Evolutionary conservation across 1,140 invertebrate species (phyloP).

Genomic region (Oryctes rhinoceros): DNA sequence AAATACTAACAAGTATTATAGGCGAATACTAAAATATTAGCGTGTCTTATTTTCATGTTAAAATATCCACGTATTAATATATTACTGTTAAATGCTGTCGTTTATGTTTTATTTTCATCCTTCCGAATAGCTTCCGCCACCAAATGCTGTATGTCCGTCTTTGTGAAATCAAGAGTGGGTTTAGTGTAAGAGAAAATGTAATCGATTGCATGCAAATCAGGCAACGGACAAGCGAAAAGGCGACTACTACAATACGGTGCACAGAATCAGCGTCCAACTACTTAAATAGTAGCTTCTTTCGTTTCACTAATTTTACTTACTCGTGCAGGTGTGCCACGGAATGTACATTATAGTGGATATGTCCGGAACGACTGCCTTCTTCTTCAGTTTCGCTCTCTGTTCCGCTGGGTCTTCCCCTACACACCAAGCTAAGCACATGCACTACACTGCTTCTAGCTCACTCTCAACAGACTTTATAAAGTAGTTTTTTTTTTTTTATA

Average conservation of each 20-base stretch:
- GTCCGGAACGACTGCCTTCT: conserved; percentile 59
- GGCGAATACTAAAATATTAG: too few species aligned
- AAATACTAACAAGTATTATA: too few species aligned
- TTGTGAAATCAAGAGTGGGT: background rate
- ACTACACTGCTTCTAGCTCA: conserved; percentile 53
- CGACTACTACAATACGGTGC: background rate
- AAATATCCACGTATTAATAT: too few species aligned
- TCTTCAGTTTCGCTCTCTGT: conserved; percentile 66
- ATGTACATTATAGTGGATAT: conserved; percentile 55
- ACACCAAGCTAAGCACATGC: conserved; percentile 62
- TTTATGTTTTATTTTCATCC: background rate
- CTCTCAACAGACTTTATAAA: conserved; percentile 17
- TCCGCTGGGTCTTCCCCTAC: conserved; percentile 61
- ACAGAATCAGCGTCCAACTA: background rate
- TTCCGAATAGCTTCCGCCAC: background rate
- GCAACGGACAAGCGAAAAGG: conserved; percentile 32
- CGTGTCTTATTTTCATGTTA: too few species aligned
- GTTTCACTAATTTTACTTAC: conserved; percentile 63
- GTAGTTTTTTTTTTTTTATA: too few species aligned
- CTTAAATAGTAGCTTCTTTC: conserved; percentile 4
- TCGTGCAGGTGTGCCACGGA: conserved; percentile 60
- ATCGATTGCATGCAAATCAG: conserved; percentile 1
- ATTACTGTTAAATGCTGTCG: too few species aligned
- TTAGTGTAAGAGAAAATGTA: background rate
- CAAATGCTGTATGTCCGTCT: background rate